Base-by-base conservation (phyloP, 2,113 vertebrate genomes). In the Shinisaurus crocodilurus region DNA sequence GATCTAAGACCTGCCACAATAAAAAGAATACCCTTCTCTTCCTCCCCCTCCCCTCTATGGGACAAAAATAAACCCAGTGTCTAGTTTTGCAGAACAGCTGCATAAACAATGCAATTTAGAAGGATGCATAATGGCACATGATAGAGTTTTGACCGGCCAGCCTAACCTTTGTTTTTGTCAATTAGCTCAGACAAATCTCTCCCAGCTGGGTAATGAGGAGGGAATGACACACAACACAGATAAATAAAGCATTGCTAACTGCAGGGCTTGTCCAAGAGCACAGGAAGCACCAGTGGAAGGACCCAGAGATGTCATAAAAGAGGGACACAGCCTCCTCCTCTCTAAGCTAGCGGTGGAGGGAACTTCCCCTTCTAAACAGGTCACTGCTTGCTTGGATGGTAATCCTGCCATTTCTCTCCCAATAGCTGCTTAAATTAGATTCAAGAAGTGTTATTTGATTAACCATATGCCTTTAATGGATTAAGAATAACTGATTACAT, bases 81-180 rank as follows among this genome's bases (percentile, higher is more conserved):
- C 63, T n/a, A 4, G 91, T 93, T 85, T 91, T 88, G 77, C 45
- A 32, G 88, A 94, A 90, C 96, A 96, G 96, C 95, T 96, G 95
- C 92, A 92, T 92, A 93, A 96, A 96, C 96, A 95, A 95, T 94
- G 94, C 94, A 90, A 88, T 95, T 96, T 91, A 93, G 95, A 93
- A 88, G 92, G 91, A 95, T 94, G 90, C 82, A 85, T 70, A 86
- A 90, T 65, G 96, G 94, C 91, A 93, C 82, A 89, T 0, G 1
- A 93, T 90, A 60, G 63, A 90, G 80, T 94, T 95, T 92, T 94
- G 90, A 90, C 95, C 94, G 92, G 93, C 81, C 89, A 83, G 89
- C 90, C 72, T 82, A 32, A 65, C 80, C 92, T 94, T 92, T 90
- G 76, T 90, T 87, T 69, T 18, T 91, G 89, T 86, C 95, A 94